Percentiles rank a stretch among this genome's conserved stretches.
phyloP scores from a whole-genome alignment of 2,113 vertebrate species.

The Drymodes brunneopygia region DNA sequence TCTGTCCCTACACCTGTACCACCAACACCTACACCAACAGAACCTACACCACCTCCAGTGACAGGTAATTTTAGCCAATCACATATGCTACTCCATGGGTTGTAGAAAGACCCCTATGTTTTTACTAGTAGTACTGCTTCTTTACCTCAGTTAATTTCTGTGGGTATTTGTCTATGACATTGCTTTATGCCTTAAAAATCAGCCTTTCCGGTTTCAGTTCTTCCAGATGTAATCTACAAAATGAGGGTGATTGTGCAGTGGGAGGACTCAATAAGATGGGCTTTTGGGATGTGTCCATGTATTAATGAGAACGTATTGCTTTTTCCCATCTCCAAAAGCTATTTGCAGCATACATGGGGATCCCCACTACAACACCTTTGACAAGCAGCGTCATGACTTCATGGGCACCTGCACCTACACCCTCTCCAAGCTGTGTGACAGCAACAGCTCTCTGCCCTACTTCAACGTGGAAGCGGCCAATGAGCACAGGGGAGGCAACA shows the following conservation, averaged over 20 bases:
- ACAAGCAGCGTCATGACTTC: constrained; percentile 40
- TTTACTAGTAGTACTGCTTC: neutral
- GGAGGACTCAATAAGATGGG: neutral
- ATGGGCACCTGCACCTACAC: constrained; percentile 53
- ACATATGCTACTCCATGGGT: neutral
- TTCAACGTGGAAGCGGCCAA: constrained; percentile 54
- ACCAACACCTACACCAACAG: neutral
- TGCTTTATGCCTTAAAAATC: neutral
- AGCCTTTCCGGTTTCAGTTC: neutral
- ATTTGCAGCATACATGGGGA: constrained; percentile 16
- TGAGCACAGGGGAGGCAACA: constrained; percentile 35
- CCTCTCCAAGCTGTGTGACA: constrained; percentile 12
- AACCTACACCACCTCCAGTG: neutral
- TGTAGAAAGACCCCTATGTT: neutral
- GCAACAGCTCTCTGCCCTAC: neutral
- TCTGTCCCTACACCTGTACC: neutral
- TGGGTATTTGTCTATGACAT: neutral
- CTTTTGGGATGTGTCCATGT: neutral
- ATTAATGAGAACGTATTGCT: neutral
- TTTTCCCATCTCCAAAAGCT: neutral
- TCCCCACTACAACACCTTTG: constrained; percentile 43
- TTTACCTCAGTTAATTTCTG: neutral
- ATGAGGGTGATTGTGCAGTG: neutral
- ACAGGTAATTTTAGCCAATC: constrained; percentile 4
- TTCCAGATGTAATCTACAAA: neutral